These are phyloP conservation scores for Geopemphigus sp. DNA, from an alignment of 1,140 invertebrate genomes.

Conservation along the genomic window DNA sequence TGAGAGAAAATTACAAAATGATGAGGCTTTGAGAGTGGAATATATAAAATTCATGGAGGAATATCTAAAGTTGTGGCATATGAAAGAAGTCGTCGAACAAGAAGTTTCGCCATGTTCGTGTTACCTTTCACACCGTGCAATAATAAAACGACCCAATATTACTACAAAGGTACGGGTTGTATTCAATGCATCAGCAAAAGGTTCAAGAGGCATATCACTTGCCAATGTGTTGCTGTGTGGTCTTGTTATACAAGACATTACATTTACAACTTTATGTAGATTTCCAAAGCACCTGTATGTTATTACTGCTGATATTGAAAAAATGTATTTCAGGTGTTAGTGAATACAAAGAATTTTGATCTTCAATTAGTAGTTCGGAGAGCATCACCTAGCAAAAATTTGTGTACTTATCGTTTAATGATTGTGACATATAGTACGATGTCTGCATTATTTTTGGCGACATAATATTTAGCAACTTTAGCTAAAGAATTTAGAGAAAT, in stretches of 20 bases:
- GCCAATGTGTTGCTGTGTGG: constrained; percentile 55
- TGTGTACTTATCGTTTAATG: constrained; percentile 53
- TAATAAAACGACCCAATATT: constrained; percentile 50
- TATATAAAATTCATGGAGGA: constrained; percentile 1
- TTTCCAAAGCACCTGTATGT: constrained; percentile 54
- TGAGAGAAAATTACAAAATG: not conserved
- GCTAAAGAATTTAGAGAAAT: constrained; percentile 53
- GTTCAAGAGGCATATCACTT: constrained; percentile 52
- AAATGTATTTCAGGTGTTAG: constrained; percentile 53
- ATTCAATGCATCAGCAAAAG: constrained; percentile 54
- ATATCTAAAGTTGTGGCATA: not conserved
- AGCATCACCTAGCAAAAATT: constrained; percentile 50
- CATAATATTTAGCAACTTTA: constrained; percentile 54
- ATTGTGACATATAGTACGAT: constrained; percentile 53
- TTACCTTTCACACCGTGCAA: constrained; percentile 54
- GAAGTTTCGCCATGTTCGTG: not conserved
- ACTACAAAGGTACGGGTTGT: constrained; percentile 53
- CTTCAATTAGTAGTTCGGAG: constrained; percentile 54
- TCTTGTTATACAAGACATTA: constrained; percentile 53
- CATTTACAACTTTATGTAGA: constrained; percentile 53
- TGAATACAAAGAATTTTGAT: constrained; percentile 53
- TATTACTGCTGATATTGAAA: constrained; percentile 54
- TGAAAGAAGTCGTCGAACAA: not conserved
- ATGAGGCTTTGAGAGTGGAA: not conserved
- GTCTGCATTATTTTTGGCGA: constrained; percentile 54